Evolutionary conservation across 2,113 vertebrate genomes (phyloP), one percentile per base, ranked within the genome.

Genomic region (Natator depressus): DNA sequence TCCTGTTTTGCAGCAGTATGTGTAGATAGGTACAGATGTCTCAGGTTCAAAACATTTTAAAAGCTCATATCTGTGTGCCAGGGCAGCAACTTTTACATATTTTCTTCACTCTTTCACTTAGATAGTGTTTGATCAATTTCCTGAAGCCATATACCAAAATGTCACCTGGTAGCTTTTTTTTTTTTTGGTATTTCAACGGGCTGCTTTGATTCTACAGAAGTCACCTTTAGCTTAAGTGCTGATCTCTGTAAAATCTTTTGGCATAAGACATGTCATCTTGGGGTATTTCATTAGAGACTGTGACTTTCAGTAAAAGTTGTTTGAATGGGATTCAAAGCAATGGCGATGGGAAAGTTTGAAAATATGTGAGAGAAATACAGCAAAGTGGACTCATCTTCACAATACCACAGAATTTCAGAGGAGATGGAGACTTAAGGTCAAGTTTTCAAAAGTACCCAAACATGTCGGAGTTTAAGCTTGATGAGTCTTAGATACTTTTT

Each of bases 181-280:
- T 35, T 55, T 51, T 82, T 59, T 5, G 75, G 24, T 13, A 16
- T 78, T 46, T 47, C 25, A 62, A 80, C 84, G 24, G 93, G 53
- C 65, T 27, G 20, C 91, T 94, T 72, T 3, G 62, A 20, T 89
- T 91, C 86, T 54, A 0, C 91, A 75, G 85, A 14, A 5, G 25
- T 85, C 0, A 7, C 95, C 14, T 1, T 92, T 91, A 2, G 7
- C 4, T 1, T 89, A 85, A 84, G 89, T 62, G 96, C 91, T 97
- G 96, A 97, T 97, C 97, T 97, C 97, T 0, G 0, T 96, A 96
- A 97, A 96, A 97, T 97, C 96, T 95, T 92, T 88, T 85, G 81
- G 93, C 92, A 85, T 92, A 92, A 3, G 75, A 47, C 85, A 91
- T 93, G 89, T 91, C 94, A 89, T 89, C 94, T 96, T 55, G 95